Conservation (phyloP, 2,797 vertebrate genomes). For the Sitta carolinensis region DNA sequence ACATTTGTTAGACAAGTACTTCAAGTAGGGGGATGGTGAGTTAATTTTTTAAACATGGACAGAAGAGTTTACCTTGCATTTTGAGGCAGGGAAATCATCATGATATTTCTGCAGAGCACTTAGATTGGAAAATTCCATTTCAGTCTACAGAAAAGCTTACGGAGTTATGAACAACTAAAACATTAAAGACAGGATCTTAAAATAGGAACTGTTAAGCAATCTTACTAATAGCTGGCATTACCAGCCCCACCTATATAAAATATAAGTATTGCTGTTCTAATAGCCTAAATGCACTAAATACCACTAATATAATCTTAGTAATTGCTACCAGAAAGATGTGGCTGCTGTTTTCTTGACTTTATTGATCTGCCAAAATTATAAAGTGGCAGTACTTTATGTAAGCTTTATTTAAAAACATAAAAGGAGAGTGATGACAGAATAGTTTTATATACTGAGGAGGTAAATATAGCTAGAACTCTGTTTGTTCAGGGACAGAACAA, state of each 20-base stretch:
- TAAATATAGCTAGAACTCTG: slow-evolving; percentile 48
- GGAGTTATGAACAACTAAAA: not conserved
- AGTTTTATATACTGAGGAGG: slow-evolving; percentile 35
- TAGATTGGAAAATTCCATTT: slow-evolving; percentile 20
- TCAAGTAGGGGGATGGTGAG: not conserved
- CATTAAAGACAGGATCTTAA: not conserved
- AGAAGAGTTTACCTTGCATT: not conserved
- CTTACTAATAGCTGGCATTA: slow-evolving; percentile 34
- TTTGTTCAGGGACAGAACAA: slow-evolving; percentile 38
- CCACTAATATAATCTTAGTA: slow-evolving; percentile 29
- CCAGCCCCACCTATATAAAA: slow-evolving; percentile 56
- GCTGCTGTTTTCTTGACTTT: slow-evolving; percentile 37
- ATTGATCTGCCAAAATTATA: slow-evolving; percentile 42
- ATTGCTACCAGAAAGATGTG: slow-evolving; percentile 34
- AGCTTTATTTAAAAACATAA: slow-evolving; percentile 65
- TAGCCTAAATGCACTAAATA: slow-evolving; percentile 47
- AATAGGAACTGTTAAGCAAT: slow-evolving; percentile 47
- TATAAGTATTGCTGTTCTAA: slow-evolving; percentile 36
- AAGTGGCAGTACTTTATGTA: slow-evolving; percentile 52
- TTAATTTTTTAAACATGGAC: not conserved
- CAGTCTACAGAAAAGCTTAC: not conserved
- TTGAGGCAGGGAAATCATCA: not conserved
- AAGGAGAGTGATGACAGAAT: slow-evolving; percentile 47
- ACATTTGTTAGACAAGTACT: not conserved
- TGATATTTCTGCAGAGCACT: not conserved